phyloP scores from a whole-genome alignment of 2,888 invertebrate genomes.

The Dryomyza anilis region DNA sequence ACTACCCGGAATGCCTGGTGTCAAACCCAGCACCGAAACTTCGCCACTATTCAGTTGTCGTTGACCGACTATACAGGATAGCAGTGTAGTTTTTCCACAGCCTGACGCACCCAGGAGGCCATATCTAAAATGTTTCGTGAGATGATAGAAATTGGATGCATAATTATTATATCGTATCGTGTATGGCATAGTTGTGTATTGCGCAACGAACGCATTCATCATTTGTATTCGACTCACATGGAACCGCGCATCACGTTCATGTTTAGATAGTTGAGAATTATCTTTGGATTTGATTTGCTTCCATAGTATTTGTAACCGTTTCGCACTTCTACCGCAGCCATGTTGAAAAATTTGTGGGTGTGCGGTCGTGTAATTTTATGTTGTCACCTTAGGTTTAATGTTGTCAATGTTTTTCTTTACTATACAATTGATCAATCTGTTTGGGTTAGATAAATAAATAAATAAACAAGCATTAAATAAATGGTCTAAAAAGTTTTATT shows the following conservation, averaged over 20 bases:
- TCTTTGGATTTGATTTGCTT: constrained; percentile 63
- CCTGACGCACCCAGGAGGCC: constrained; percentile 89
- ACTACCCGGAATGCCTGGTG: constrained; percentile 70
- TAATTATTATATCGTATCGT: not conserved
- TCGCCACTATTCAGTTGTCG: constrained; percentile 74
- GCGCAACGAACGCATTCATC: not conserved
- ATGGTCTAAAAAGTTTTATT: too few relatives aligned
- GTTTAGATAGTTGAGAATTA: constrained; percentile 71
- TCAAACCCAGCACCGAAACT: constrained; percentile 75
- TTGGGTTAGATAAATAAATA: too few relatives aligned
- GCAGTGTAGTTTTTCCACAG: constrained; percentile 87
- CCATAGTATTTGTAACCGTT: constrained; percentile 74
- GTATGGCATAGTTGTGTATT: not conserved
- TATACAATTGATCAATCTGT: too few relatives aligned
- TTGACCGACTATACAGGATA: constrained; percentile 83
- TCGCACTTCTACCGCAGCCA: constrained; percentile 70
- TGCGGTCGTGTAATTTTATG: constrained; percentile 17
- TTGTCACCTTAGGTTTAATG: constrained; percentile 14
- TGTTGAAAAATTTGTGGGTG: constrained; percentile 35
- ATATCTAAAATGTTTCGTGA: too few relatives aligned
- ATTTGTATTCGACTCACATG: constrained; percentile 69
- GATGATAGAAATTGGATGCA: too few relatives aligned
- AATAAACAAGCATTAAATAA: too few relatives aligned
- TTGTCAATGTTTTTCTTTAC: not conserved
- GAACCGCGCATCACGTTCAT: constrained; percentile 77